Conservation (phyloP, 1,140 invertebrate species). For the Ditylenchus dipsaci region DNA sequence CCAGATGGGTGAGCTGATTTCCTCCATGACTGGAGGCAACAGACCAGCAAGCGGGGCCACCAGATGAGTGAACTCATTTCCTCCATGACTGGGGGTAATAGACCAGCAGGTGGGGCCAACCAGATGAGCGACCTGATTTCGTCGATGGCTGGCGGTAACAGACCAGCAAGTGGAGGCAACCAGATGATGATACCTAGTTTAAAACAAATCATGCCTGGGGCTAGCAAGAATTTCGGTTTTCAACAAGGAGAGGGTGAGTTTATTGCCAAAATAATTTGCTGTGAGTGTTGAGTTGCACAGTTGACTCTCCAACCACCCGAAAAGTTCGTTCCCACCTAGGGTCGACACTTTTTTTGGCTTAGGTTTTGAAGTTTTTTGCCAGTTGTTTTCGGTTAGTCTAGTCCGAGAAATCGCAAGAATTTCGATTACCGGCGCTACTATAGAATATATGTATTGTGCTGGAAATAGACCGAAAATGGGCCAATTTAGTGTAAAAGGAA, state of each 20-base stretch:
- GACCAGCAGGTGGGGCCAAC: conserved; percentile 1
- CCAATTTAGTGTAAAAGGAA: too few species aligned
- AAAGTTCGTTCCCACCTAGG: too few species aligned
- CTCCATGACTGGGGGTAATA: neutral
- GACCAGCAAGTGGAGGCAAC: neutral
- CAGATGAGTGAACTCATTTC: neutral
- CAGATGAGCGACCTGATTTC: neutral
- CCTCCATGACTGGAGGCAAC: neutral
- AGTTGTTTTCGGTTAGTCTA: too few species aligned
- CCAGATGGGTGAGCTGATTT: neutral
- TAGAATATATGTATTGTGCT: too few species aligned
- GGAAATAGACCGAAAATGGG: too few species aligned
- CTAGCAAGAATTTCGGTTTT: conserved; percentile 51
- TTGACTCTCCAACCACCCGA: too few species aligned
- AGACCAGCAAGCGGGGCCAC: conserved; percentile 2
- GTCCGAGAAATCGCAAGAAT: too few species aligned
- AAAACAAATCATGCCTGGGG: conserved; percentile 47
- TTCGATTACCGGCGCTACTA: too few species aligned
- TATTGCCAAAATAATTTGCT: too few species aligned
- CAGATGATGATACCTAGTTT: conserved; percentile 37
- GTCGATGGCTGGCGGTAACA: neutral
- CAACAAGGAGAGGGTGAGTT: conserved; percentile 46
- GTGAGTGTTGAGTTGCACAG: too few species aligned
- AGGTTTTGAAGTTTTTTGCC: too few species aligned
- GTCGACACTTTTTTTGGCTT: too few species aligned